Conservation (phyloP, 2,113 vertebrate genomes). For the Pyxicephalus adspersus region DNA sequence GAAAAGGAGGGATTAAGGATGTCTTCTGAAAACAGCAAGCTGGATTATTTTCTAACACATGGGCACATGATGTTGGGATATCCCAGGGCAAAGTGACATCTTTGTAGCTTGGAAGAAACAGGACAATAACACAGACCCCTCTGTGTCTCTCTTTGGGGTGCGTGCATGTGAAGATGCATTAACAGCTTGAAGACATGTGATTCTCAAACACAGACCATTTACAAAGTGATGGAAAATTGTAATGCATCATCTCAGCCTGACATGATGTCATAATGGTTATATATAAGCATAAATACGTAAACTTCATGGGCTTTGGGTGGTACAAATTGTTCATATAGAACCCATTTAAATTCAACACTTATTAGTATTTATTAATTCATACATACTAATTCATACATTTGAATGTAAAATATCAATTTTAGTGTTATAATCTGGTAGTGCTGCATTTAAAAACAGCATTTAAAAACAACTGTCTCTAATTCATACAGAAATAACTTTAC, state of each 20-base stretch:
- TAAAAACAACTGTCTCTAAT: no score
- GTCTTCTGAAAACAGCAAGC: constrained; percentile 34
- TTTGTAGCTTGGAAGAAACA: constrained; percentile 39
- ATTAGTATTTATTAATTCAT: no score
- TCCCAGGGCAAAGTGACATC: constrained; percentile 52
- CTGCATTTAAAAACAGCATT: no score
- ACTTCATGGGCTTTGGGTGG: not conserved
- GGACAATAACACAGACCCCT: constrained; percentile 48
- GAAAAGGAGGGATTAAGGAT: constrained; percentile 43
- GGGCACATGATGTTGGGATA: constrained; percentile 49
- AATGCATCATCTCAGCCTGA: not conserved
- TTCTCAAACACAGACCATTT: constrained; percentile 7
- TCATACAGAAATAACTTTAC: no score
- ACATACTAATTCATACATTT: no score
- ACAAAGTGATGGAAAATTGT: constrained; percentile 27
- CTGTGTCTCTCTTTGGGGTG: constrained; percentile 40
- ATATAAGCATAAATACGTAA: not conserved
- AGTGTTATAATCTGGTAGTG: no score
- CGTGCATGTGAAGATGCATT: constrained; percentile 48
- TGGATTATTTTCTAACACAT: constrained; percentile 54
- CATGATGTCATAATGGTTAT: not conserved
- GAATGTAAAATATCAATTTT: no score
- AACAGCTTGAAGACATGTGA: constrained; percentile 49
- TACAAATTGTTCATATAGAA: no score
- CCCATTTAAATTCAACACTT: no score